A percentile compares a stretch with the other conserved stretches of the same genome.
Evolutionary conservation across 2,113 vertebrate genomes (phyloP).

Genomic region (Cyanoliseus patagonus): DNA sequence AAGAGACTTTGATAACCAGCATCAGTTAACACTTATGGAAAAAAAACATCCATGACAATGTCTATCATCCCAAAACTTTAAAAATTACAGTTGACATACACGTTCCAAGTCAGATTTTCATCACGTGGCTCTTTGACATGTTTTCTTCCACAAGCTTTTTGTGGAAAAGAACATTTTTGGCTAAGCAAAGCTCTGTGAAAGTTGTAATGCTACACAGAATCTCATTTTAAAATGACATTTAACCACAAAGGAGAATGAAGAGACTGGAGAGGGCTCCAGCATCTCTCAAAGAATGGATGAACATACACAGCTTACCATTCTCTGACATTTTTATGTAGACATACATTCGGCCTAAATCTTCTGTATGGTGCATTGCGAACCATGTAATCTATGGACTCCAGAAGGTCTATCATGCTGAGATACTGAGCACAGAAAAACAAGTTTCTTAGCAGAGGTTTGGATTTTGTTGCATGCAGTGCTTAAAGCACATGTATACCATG

Average conservation of each 20-base stretch:
- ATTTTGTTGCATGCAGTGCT: neutral
- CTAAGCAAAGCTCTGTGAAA: neutral
- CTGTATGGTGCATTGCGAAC: conserved; percentile 90
- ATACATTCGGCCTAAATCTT: conserved; percentile 84
- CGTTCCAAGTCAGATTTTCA: neutral
- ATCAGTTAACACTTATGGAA: neutral
- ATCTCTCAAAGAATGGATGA: neutral
- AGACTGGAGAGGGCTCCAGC: neutral
- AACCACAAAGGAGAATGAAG: neutral
- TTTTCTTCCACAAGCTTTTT: neutral
- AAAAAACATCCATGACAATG: neutral
- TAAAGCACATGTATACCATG: accelerated
- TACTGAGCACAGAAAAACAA: conserved; percentile 79
- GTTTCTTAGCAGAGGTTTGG: neutral
- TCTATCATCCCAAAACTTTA: neutral
- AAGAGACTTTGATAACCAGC: neutral
- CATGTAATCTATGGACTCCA: conserved; percentile 95
- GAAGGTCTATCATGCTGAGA: conserved; percentile 88
- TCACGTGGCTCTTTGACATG: neutral
- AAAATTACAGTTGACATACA: neutral
- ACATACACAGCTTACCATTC: conserved; percentile 80
- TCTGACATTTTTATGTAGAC: conserved; percentile 74
- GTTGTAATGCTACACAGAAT: neutral
- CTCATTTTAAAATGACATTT: neutral
- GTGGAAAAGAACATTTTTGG: neutral